A percentile compares a stretch with the other conserved stretches of the same genome.
These are phyloP conservation scores for Aphelinus atriplicis DNA, from an alignment of 1,140 invertebrate genomes.

Conservation along the genomic window DNA sequence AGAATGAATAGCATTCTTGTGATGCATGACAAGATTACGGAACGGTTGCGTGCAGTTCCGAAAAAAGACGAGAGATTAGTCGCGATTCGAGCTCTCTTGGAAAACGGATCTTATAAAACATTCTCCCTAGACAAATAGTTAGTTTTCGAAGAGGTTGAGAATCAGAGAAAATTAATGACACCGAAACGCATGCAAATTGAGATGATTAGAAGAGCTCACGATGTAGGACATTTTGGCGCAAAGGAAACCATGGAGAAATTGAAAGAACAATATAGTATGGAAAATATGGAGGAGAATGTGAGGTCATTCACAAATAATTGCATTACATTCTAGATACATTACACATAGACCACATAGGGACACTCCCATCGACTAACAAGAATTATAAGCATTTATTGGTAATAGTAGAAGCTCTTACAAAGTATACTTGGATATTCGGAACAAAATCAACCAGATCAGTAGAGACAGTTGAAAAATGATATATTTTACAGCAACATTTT, in stretches of 20 bases:
- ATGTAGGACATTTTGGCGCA: slow-evolving; percentile 2
- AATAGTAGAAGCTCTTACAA: slow-evolving; percentile 58
- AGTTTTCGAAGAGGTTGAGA: slow-evolving; percentile 1
- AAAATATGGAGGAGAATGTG: slow-evolving; percentile 10
- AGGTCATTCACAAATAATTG: slow-evolving; percentile 16
- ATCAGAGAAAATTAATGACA: slow-evolving; percentile 16
- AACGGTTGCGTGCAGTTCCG: slow-evolving; percentile 1
- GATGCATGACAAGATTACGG: slow-evolving; percentile 4
- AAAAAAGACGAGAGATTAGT: neutral
- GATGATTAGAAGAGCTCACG: slow-evolving; percentile 17
- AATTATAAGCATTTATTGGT: slow-evolving; percentile 45
- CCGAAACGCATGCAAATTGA: slow-evolving; percentile 29
- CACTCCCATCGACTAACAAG: slow-evolving; percentile 45
- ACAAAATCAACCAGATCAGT: no score
- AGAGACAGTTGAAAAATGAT: no score
- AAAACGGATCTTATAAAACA: neutral
- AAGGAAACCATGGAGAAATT: slow-evolving; percentile 19
- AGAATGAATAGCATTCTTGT: slow-evolving; percentile 36
- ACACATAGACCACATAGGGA: slow-evolving; percentile 49
- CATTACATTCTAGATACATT: slow-evolving; percentile 38
- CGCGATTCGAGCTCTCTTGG: neutral
- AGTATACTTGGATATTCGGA: slow-evolving; percentile 48
- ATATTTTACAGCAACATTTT: no score
- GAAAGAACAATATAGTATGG: slow-evolving; percentile 12
- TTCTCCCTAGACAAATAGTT: neutral